Evolutionary conservation across 2,888 invertebrate genomes (phyloP), one percentile per base, ranked within the genome.

Genomic region (Notodonta ziczac): DNA sequence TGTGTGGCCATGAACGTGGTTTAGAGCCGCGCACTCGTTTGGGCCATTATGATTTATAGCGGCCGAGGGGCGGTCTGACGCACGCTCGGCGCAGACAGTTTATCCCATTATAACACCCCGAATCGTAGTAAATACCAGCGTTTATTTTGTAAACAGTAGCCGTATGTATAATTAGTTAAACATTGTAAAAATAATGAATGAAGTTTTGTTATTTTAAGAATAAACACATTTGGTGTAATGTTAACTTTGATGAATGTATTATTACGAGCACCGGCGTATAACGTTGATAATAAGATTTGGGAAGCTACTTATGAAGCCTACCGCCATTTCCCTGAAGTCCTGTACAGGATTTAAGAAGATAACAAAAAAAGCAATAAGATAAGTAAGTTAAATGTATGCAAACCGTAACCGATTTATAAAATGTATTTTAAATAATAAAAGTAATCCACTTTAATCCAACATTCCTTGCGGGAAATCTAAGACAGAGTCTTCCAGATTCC

Each of bases 1-100:
- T 90, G 86, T 88, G 88, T 90, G 89, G 83, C 89, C 89, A 83
- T 90, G 89, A 92, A 90, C 85, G 82, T 83, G 83, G 85, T 86
- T 84, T 78, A 83, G 42, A 51, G 77, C 82, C 76, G 81, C 83
- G 81, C 83, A 83, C 78, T 83, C 76, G 75, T 83, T 82, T 80
- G 73, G 72, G 71, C 80, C 69, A 80, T 81, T 82, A 79, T 81
- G 76, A 81, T 78, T 77, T 81, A 80, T 78, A 72, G 74, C 63
- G 69, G 73, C 72, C 61, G 71, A 73, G 80, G 77, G 80, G 76
- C 70, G 75, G 66, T 65, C 72, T 78, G 80, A 84, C 71, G 72
- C 67, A 70, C 65, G 42, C 24, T 32, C 60, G 57, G 61, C 67
- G 63, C 63, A 66, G 67, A 57, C 62, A 67, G 63, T 55, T 55